Evolutionary conservation across 2,113 vertebrate genomes (phyloP).

Genomic region (Gorsachius goisagi): DNA sequence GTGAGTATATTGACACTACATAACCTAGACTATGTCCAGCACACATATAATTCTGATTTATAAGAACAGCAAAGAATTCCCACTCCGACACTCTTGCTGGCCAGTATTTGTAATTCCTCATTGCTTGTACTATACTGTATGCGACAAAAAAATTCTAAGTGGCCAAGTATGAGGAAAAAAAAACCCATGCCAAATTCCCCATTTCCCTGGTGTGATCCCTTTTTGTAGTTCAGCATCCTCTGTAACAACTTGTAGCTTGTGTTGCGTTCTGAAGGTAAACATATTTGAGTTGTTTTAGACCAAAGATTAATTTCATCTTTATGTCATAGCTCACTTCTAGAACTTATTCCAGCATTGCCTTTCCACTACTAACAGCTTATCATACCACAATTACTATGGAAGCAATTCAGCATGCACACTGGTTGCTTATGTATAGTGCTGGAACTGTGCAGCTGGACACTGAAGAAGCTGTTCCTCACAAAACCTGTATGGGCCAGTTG

Average conservation of each 20-base stretch:
- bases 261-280: not conserved
- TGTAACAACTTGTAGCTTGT: not conserved
- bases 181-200: no score
- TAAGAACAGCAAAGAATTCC: not conserved
- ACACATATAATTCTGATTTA: not conserved
- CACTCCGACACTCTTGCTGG: not conserved
- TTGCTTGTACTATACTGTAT: not conserved
- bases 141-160: not conserved
- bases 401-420: not conserved
- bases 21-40: not conserved
- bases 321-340: not conserved
- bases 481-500: rapidly evolving
- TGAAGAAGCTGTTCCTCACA: not conserved
- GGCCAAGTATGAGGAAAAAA: not conserved
- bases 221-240: not conserved
- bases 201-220: not conserved
- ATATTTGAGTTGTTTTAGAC: not conserved
- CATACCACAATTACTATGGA: not conserved
- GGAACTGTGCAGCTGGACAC: not conserved
- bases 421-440: not conserved
- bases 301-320: not conserved
- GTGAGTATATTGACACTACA: not conserved
- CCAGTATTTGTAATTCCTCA: not conserved
- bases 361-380: not conserved
- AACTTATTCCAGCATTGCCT: not conserved